These are phyloP conservation scores for Dendrocincla fuliginosa DNA, from an alignment of 2,797 vertebrate genomes.

Conservation along the genomic window DNA sequence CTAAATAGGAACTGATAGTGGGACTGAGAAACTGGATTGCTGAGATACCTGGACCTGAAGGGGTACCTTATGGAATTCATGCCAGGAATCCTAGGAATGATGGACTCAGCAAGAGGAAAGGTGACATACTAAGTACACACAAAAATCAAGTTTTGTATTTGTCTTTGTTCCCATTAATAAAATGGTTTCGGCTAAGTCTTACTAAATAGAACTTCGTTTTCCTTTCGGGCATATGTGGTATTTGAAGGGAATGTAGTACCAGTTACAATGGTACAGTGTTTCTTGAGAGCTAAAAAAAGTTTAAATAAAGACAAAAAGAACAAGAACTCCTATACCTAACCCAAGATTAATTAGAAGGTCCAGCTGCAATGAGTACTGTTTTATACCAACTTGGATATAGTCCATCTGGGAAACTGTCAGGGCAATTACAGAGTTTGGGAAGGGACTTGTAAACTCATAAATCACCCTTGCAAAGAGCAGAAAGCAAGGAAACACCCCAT, in stretches of 20 bases:
- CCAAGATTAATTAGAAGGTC: neutral
- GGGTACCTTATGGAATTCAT: neutral
- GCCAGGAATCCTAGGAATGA: neutral
- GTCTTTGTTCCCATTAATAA: neutral
- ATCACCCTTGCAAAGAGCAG: conserved; percentile 21
- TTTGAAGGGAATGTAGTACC: neutral
- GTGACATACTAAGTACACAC: neutral
- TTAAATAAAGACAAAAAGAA: conserved; percentile 26
- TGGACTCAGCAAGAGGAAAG: neutral
- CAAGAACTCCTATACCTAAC: neutral
- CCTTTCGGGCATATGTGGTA: neutral
- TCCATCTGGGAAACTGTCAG: conserved; percentile 5
- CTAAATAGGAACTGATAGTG: neutral
- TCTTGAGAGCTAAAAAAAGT: neutral
- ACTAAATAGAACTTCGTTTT: neutral
- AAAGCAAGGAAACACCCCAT: conserved; percentile 21
- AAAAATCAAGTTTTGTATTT: neutral
- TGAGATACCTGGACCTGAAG: neutral
- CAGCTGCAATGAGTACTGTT: neutral
- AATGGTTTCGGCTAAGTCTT: neutral
- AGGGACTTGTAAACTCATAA: conserved; percentile 51
- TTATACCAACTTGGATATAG: conserved; percentile 5
- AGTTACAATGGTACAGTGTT: neutral
- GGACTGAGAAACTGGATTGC: neutral
- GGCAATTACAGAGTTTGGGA: conserved; percentile 17